Evolutionary conservation across 2,797 vertebrate genomes (phyloP).

Genomic region (Typhlichthys eigenmanni): DNA sequence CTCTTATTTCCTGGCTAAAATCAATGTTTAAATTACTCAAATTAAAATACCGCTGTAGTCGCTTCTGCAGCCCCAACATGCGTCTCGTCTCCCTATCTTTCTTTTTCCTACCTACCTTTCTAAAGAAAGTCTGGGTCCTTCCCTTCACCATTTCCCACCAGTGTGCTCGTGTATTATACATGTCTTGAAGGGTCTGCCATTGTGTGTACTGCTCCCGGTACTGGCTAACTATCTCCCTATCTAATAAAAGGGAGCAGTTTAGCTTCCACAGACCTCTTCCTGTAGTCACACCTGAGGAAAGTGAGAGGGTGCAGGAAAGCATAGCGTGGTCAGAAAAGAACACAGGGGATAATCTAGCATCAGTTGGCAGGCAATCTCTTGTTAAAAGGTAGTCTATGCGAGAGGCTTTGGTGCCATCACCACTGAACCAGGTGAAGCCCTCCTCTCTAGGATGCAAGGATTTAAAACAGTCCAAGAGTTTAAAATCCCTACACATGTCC

Average conservation of each 20-base stretch:
- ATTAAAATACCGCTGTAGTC: background rate
- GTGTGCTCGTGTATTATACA: constrained; percentile 7
- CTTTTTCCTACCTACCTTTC: background rate
- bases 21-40: too few relatives aligned
- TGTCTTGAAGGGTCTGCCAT: constrained; percentile 26
- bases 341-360: constrained; percentile 16
- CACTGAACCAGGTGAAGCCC: constrained; percentile 44
- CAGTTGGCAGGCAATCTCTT: constrained; percentile 2
- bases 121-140: constrained; percentile 34
- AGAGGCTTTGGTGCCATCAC: constrained; percentile 29
- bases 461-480: constrained; percentile 26
- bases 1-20: too few relatives aligned
- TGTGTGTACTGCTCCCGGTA: too few relatives aligned
- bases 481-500: constrained; percentile 15
- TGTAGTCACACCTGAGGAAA: background rate
- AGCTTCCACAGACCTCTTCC: too few relatives aligned
- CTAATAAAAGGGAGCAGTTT: too few relatives aligned
- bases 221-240: too few relatives aligned
- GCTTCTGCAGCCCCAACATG: constrained; percentile 42
- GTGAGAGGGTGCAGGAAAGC: constrained; percentile 25
- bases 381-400: constrained; percentile 16
- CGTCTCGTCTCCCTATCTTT: background rate
- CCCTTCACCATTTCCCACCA: constrained; percentile 49
- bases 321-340: constrained; percentile 11
- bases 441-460: constrained; percentile 32